Evolutionary conservation across 2,888 invertebrate species (phyloP).

Genomic region (Cyaniris semiargus): DNA sequence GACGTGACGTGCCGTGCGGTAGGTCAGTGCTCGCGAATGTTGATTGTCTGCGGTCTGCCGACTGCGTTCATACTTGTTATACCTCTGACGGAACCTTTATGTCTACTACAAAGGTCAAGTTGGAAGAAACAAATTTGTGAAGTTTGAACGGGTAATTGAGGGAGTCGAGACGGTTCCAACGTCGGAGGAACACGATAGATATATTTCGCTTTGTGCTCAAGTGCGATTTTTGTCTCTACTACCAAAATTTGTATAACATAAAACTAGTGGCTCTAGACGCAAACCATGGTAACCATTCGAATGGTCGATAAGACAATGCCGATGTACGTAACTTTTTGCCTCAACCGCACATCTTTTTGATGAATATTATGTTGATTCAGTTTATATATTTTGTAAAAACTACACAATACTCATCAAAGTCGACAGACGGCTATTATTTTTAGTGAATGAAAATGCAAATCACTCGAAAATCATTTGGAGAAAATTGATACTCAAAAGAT

Average conservation of each 20-base stretch:
- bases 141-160: background rate
- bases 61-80: background rate
- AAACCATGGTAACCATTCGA: too few species aligned
- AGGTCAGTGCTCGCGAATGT: slow-evolving; percentile 70
- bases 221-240: too few species aligned
- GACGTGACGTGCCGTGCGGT: slow-evolving; percentile 54
- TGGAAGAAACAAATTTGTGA: background rate
- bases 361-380: too few species aligned
- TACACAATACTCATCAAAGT: background rate
- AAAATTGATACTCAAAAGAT: background rate
- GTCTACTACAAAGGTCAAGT: background rate
- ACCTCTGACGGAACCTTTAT: background rate
- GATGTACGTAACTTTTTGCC: too few species aligned
- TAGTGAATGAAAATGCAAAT: background rate
- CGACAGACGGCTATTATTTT: background rate
- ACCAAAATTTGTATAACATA: too few species aligned
- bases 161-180: background rate
- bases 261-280: too few species aligned
- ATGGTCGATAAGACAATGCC: too few species aligned
- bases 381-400: too few species aligned
- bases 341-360: too few species aligned
- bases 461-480: background rate
- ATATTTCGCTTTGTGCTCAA: background rate
- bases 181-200: background rate
- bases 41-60: slow-evolving; percentile 48